These are phyloP conservation scores for Sandelia bainsii DNA, from an alignment of 2,797 vertebrate species.

Conservation along the genomic window DNA sequence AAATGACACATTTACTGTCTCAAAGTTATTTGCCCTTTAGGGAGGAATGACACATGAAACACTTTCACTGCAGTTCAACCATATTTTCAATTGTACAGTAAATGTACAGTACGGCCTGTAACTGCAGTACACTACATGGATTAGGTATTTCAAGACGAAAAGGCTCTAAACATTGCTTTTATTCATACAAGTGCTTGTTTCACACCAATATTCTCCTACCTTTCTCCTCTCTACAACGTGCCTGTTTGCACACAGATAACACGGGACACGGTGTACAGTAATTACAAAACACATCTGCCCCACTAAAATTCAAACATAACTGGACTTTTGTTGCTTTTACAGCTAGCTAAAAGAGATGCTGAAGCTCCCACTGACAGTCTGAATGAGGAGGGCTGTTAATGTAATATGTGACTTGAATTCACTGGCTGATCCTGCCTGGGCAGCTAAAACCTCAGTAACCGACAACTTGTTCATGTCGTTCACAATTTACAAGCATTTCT, in stretches of 20 bases:
- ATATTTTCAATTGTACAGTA: not conserved
- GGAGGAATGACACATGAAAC: not conserved
- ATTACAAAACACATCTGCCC: not conserved
- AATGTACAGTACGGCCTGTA: no score
- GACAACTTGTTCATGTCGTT: not conserved
- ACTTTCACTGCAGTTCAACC: not conserved
- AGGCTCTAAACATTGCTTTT: no score
- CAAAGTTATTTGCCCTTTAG: not conserved
- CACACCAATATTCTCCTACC: no score
- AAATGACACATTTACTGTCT: not conserved
- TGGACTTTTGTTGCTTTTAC: not conserved
- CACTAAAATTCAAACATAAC: not conserved
- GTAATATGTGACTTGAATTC: conserved; percentile 42
- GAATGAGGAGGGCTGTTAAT: conserved; percentile 39
- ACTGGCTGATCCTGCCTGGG: not conserved
- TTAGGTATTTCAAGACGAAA: no score
- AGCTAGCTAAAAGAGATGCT: conserved; percentile 34
- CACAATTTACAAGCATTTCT: not conserved
- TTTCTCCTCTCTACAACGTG: not conserved
- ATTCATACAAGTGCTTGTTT: no score
- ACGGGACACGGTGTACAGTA: not conserved
- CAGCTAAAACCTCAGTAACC: not conserved
- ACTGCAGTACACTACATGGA: no score
- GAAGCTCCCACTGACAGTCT: conserved; percentile 42
- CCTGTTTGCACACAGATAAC: not conserved